Base-by-base conservation (phyloP, 2,888 invertebrate genomes). In the Phania funesta region DNA sequence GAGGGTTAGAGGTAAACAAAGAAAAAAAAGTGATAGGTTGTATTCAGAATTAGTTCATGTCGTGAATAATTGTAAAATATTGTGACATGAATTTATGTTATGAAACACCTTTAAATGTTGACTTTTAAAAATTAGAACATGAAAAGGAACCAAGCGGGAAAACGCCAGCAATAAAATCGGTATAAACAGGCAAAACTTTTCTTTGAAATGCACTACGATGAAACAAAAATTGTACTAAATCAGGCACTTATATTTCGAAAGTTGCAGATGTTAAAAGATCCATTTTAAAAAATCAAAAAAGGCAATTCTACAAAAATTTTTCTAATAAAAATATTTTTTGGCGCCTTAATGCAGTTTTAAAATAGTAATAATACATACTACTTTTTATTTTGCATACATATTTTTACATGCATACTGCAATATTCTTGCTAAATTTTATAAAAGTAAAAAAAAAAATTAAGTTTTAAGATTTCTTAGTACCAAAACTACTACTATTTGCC, bases 61-160 rank as follows among this genome's bases (percentile, higher is more conserved):
- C 16, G 41, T 29, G 65, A 22, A 35, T 35, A 58, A 65, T 24
- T 58, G 78, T 65, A 75, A 60, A 65, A 70, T 74, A 70, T 78
- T 70, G 70, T 82, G 70, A 75, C 74, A 65, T 65, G 70, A 65
- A 75, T 82, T 75, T 65, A 78, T 78, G 32, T 38, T 38, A 22
- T 35, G 32, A 67, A 65, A 75, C 74, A 78, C 58, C 78, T 74
- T 70, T 56, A 35, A 76, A 67, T 26, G 9, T 24, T 75, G 11
- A 6, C 48, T 60, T 16, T 0, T 67, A 75, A 62, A 35, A 75
- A 64, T 35, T 56, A 13, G 7, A 35, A 3, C 2, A 13, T 58
- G 13, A 26, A 32, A 16, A 3, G 9, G 3, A 7, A 48, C 22
- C n/a, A 29, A 13, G 3, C 0, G 11, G 18, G 9, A 24, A 26